A percentile compares a stretch with the other conserved stretches of the same genome.
phyloP scores from a whole-genome alignment of 2,888 invertebrate species.

The Entomobrya multifasciata region DNA sequence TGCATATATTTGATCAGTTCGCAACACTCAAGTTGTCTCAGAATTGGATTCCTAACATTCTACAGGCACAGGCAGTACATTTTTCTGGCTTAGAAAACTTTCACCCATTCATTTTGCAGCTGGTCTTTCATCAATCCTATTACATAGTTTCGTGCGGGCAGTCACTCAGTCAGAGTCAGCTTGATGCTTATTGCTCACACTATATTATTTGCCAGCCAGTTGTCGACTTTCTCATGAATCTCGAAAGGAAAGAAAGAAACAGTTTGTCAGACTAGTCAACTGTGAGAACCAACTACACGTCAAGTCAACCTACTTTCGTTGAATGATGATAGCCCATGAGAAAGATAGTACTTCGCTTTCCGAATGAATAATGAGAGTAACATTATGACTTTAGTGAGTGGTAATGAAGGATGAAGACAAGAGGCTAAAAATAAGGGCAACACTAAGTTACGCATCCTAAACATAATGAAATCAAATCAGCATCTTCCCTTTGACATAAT shows the following conservation, averaged over 20 bases:
- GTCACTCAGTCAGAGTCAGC: too few species aligned
- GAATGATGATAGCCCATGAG: not conserved
- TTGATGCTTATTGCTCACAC: too few species aligned
- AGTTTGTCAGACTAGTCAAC: not conserved
- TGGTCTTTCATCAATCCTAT: too few species aligned
- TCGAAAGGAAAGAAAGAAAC: not conserved
- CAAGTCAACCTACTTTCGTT: not conserved
- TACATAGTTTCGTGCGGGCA: not conserved
- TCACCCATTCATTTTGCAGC: not conserved
- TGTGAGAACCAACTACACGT: not conserved
- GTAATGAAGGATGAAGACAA: not conserved
- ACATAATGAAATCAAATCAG: not conserved
- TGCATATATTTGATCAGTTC: too few species aligned
- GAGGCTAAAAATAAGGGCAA: not conserved
- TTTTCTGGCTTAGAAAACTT: not conserved
- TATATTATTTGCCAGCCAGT: not conserved
- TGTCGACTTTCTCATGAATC: not conserved
- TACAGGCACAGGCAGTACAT: not conserved
- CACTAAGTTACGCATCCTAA: not conserved
- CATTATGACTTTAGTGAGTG: too few species aligned
- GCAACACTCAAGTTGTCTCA: constrained; percentile 77
- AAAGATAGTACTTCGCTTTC: too few species aligned
- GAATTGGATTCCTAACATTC: constrained; percentile 67
- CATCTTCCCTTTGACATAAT: too few species aligned
- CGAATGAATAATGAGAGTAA: too few species aligned